Evolutionary conservation across 2,888 invertebrate species (phyloP), one percentile per base, ranked within the genome.

Genomic region (Watsonalla cultraria): DNA sequence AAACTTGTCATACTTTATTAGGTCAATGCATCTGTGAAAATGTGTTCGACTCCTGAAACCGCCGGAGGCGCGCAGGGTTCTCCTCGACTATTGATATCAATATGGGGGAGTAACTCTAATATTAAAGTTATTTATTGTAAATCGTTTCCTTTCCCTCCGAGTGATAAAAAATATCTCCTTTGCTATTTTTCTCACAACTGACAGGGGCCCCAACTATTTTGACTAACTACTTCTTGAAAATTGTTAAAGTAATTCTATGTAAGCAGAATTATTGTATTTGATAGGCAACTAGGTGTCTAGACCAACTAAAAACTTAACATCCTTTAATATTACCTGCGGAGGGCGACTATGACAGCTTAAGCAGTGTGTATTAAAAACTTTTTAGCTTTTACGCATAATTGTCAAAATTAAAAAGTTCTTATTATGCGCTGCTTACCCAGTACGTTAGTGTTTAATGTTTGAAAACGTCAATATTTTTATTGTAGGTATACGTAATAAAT

Each of bases 121-220:
- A 90, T 90, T 85, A 85, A 81, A 86, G 84, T 86, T 90, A 88
- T 89, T 87, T 87, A 88, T 89, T 86, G 90, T 82, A 86, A 86
- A 86, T 84, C 84, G 84, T 76, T 88, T 82, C 80, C 80, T 78
- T 79, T 75, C 77, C 79, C 76, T 78, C 69, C 70, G 67, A 72
- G 68, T 69, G 62, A 78, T 75, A 66, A 76, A 76, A 80, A 80
- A 78, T 78, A 82, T 83, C 79, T 77, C 68, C 69, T 55, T 73
- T 67, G 74, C 66, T 60, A 56, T 55, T 56, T 45, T 5, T 14
- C 46, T 45, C 33, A 34, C 45, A 45, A 34, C 45, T 33, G n/a
- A 35, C 45, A 7, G 33, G 45, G 51, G 7, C 15, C 58, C 54
- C 33, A 35, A 34, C 33, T 46, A 24, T 24, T n/a, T n/a, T n/a